Evolutionary conservation across 2,113 vertebrate species (phyloP).

Genomic region (Tychaedon coryphoeus): DNA sequence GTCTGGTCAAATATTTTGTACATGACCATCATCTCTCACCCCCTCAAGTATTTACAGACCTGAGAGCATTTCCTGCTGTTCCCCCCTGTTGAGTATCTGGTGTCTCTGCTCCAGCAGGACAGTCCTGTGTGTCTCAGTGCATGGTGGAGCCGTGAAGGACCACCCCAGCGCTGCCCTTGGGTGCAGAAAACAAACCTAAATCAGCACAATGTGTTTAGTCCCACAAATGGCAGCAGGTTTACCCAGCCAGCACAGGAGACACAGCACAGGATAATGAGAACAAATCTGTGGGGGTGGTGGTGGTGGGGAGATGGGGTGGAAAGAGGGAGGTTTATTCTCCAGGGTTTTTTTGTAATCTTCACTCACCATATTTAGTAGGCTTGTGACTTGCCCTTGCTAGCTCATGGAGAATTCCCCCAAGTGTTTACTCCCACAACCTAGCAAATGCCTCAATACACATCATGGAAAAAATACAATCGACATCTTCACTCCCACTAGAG

Average conservation of each 20-base stretch:
- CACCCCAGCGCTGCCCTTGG: not conserved
- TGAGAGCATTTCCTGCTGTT: slow-evolving; percentile 50
- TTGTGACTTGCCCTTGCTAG: slow-evolving; percentile 62
- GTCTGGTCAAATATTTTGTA: slow-evolving; percentile 48
- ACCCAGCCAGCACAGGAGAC: not conserved
- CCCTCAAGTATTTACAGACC: slow-evolving; percentile 50
- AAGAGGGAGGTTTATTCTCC: slow-evolving; percentile 27
- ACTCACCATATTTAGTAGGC: slow-evolving; percentile 59
- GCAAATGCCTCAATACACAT: slow-evolving; percentile 75
- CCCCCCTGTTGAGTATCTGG: not conserved
- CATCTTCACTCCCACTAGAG: slow-evolving; percentile 75
- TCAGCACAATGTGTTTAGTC: not conserved
- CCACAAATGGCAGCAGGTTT: not conserved
- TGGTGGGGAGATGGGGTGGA: not conserved
- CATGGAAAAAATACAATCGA: slow-evolving; percentile 71
- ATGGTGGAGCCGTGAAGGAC: not conserved
- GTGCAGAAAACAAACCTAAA: not conserved
- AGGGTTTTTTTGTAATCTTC: not conserved
- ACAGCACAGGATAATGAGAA: not conserved
- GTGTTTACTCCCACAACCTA: slow-evolving; percentile 66
- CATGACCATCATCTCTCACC: slow-evolving; percentile 54
- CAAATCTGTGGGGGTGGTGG: not conserved
- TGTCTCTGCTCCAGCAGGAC: not conserved
- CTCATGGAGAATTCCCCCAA: slow-evolving; percentile 70
- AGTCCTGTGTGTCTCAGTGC: not conserved